These are phyloP conservation scores for Ophion ventricosus DNA, from an alignment of 2,888 invertebrate genomes.

Conservation along the genomic window DNA sequence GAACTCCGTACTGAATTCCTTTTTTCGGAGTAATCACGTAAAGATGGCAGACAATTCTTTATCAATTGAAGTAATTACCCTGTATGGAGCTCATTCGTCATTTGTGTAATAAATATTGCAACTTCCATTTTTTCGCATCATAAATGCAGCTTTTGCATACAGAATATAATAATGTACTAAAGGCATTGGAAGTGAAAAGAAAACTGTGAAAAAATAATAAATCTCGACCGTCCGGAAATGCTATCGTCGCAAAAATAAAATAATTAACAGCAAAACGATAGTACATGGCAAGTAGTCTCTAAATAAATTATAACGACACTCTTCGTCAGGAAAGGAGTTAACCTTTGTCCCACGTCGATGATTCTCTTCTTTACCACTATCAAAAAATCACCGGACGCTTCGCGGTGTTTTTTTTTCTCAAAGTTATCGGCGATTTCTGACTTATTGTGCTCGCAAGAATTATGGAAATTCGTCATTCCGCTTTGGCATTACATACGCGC, in stretches of 20 bases:
- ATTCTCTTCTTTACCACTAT: slow-evolving; percentile 10
- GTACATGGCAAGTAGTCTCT: slow-evolving; percentile 32
- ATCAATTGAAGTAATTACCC: not conserved
- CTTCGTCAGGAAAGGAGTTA: slow-evolving; percentile 25
- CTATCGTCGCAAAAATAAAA: not conserved
- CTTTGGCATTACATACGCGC: not conserved
- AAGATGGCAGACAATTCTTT: not conserved
- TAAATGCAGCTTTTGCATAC: not conserved
- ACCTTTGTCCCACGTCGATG: slow-evolving; percentile 26
- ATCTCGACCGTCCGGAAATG: slow-evolving; percentile 11
- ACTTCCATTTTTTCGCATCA: not conserved
- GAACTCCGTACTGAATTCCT: not conserved
- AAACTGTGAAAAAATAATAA: not conserved
- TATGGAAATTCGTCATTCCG: not conserved
- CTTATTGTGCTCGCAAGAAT: not conserved
- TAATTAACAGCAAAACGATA: not conserved
- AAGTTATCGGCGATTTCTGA: not conserved
- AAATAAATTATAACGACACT: slow-evolving; percentile 47
- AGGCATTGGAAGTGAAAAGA: not conserved
- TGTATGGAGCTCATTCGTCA: not conserved
- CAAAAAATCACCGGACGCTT: too few relatives aligned
- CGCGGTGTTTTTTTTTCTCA: too few relatives aligned
- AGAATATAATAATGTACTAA: not conserved
- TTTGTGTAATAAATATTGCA: not conserved
- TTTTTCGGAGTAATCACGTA: not conserved